Base-by-base conservation (phyloP, 1,140 invertebrate species). In the Maniola jurtina region DNA sequence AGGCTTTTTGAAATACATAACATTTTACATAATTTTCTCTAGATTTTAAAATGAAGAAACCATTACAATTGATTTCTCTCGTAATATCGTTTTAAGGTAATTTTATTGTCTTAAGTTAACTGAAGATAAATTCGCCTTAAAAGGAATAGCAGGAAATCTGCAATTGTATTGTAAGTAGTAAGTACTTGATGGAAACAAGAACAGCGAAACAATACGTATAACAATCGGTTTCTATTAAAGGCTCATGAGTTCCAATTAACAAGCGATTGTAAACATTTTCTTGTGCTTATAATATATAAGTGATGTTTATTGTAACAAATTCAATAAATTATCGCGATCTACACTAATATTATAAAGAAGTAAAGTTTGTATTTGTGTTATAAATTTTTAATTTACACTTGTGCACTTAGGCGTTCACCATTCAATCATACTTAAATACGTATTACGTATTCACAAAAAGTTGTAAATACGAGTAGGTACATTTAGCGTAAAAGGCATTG, bases 81-180 rank as follows among this genome's bases (percentile, higher is more conserved):
- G 34, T 57, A 40, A 57, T 1, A 40, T 35, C 8, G n/a, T 38
- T 57, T 57, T 40, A 57, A 40, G 14, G 13, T n/a, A 57, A 16
- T 57, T 57, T 38, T 57, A 57, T 38, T 38, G 55, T 57, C 35
- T 57, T 16, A 56, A 11, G 14, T 11, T 56, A 57, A 57, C 34
- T 38, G 35, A 57, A 57, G 14, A 57, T 57, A 55, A 38, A 57
- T 14, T n/a, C 36, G 6, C 55, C 35, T 33, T 40, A 57, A 57
- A 40, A 57, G 55, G 35, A 5, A 57, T 56, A 15, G 55, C 55
- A 57, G 55, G 55, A 57, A 57, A 36, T 57, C 35, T 38, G 55
- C 55, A 54, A 56, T 50, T 61, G 33, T 56, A 56, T 42, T 63
- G 61, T 45, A 34, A n/a, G 11, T 2, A 40, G 1, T 42, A 42